phyloP scores from a whole-genome alignment of 1,140 invertebrate genomes.

The Popillia japonica region DNA sequence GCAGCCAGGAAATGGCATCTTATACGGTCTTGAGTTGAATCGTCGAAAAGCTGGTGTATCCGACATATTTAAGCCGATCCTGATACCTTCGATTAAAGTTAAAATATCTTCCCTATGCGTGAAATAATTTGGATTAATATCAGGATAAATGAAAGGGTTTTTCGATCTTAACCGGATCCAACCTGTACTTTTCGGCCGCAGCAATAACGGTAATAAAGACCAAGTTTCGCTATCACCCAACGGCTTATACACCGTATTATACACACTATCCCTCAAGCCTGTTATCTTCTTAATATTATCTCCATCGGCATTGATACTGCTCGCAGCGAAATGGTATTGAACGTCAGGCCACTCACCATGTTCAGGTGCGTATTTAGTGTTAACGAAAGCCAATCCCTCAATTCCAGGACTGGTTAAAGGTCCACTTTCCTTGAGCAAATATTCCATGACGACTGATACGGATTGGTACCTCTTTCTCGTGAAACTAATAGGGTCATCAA shows the following conservation, averaged over 20 bases:
- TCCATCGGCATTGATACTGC: conserved; percentile 81
- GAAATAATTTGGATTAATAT: conserved; percentile 93
- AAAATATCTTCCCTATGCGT: conserved; percentile 80
- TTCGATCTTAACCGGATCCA: conserved; percentile 78
- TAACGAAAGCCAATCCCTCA: conserved; percentile 84
- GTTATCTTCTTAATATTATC: conserved; percentile 72
- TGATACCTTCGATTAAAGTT: conserved; percentile 80
- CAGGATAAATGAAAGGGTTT: conserved; percentile 83
- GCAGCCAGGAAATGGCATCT: conserved; percentile 83
- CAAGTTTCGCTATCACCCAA: conserved; percentile 80
- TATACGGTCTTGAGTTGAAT: conserved; percentile 80
- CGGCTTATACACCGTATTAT: conserved; percentile 86
- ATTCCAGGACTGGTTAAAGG: conserved; percentile 83
- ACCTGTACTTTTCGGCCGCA: conserved; percentile 85
- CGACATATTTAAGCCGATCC: conserved; percentile 80
- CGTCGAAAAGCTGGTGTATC: conserved; percentile 81
- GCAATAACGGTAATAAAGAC: conserved; percentile 80
- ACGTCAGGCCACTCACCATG: conserved; percentile 82
- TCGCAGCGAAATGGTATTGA: conserved; percentile 86
- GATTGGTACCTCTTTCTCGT: conserved; percentile 81
- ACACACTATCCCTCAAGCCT: conserved; percentile 80
- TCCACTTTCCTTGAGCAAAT: conserved; percentile 79
- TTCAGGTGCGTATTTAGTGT: conserved; percentile 80
- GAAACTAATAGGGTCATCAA: conserved; percentile 82
- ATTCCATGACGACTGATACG: conserved; percentile 79